Evolutionary conservation across 1,140 invertebrate species (phyloP).

Genomic region (Plodia interpunctella): DNA sequence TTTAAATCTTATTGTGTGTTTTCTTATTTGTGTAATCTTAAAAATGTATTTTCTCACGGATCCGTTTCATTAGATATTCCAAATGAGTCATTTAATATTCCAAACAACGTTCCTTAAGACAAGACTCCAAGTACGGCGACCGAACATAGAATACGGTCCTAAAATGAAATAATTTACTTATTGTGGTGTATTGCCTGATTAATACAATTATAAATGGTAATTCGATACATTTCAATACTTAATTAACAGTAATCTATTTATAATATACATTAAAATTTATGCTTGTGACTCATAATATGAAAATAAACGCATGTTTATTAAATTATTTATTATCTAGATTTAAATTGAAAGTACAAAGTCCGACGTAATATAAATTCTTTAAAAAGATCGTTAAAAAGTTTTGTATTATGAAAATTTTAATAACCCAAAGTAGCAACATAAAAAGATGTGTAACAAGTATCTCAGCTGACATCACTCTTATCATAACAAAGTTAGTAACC

Average conservation of each 20-base stretch:
- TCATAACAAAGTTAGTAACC: background rate
- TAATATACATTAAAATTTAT: too few relatives aligned
- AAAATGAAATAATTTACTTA: background rate
- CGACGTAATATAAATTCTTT: too few relatives aligned
- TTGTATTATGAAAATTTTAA: background rate
- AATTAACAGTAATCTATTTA: too few relatives aligned
- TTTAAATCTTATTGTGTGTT: too few relatives aligned
- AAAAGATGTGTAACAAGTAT: background rate
- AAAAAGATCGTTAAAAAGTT: background rate
- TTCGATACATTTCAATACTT: too few relatives aligned
- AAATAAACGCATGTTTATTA: too few relatives aligned
- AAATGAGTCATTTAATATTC: background rate
- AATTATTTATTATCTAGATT: too few relatives aligned
- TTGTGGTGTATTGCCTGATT: too few relatives aligned
- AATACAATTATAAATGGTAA: too few relatives aligned
- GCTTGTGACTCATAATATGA: too few relatives aligned
- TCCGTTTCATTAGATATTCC: background rate
- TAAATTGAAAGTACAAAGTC: too few relatives aligned
- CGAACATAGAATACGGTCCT: background rate
- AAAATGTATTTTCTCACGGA: background rate
- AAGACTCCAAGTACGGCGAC: background rate
- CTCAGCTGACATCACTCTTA: background rate
- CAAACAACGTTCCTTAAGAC: background rate
- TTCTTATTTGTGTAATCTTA: too few relatives aligned
- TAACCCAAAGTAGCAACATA: background rate